Evolutionary conservation across 2,888 invertebrate species (phyloP).

Genomic region (Orchesellides sinensis): DNA sequence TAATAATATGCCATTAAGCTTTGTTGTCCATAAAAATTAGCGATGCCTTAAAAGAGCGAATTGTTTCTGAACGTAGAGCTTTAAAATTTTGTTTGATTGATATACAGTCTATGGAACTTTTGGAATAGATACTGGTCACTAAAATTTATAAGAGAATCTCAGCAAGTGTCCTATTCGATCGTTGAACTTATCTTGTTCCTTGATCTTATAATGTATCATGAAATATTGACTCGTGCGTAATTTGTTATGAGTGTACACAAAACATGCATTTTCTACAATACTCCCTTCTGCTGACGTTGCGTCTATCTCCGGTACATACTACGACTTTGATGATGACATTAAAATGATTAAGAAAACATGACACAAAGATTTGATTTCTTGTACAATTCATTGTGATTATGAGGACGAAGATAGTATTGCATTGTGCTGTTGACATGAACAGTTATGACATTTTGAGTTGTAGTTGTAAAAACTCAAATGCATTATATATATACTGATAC

Average conservation of each 20-base stretch:
- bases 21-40: conserved; percentile 49
- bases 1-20: conserved; percentile 15
- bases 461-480: no score
- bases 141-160: conserved; percentile 2
- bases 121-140: no score
- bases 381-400: conserved; percentile 2
- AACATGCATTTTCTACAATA: no score
- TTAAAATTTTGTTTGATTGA: no score
- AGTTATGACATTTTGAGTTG: background rate
- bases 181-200: conserved; percentile 25
- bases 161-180: conserved; percentile 38
- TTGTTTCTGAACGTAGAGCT: no score
- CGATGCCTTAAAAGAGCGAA: conserved; percentile 45
- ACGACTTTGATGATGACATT: conserved; percentile 40
- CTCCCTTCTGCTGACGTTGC: no score
- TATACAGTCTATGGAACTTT: no score
- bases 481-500: no score
- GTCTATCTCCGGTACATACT: no score
- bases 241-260: no score
- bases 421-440: conserved; percentile 41
- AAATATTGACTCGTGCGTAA: background rate
- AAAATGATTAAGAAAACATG: conserved; percentile 16
- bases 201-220: conserved; percentile 6
- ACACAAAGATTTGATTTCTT: conserved; percentile 20
- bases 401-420: conserved; percentile 49